A percentile compares a stretch with the other conserved stretches of the same genome.
phyloP scores from a whole-genome alignment of 1,140 invertebrate genomes.

The Hylaeus anthracinus region DNA sequence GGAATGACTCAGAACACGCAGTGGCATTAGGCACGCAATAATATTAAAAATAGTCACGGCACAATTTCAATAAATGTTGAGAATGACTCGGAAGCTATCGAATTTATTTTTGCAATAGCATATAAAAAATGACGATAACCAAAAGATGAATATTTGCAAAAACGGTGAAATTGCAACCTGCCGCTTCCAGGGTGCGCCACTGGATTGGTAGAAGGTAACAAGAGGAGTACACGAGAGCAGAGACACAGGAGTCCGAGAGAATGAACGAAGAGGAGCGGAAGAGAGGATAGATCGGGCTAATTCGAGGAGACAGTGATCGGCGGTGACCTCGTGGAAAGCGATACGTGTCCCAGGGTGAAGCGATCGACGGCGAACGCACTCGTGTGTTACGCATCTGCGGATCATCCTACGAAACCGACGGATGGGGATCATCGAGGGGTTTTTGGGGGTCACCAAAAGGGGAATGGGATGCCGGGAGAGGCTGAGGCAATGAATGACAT shows the following conservation, averaged over 20 bases:
- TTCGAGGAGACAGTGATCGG: constrained; percentile 74
- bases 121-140: too few relatives aligned
- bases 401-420: constrained; percentile 69
- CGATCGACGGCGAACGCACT: constrained; percentile 51
- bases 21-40: too few relatives aligned
- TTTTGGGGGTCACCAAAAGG: constrained; percentile 18
- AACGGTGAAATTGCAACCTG: too few relatives aligned
- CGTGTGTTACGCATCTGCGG: constrained; percentile 75
- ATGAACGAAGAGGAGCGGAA: constrained; percentile 31
- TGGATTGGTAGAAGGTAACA: constrained; percentile 45
- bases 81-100: too few relatives aligned
- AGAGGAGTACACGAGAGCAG: neutral
- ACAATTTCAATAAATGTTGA: too few relatives aligned
- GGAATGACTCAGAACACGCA: too few relatives aligned
- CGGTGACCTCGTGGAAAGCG: constrained; percentile 71
- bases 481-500: constrained; percentile 74
- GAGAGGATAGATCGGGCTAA: constrained; percentile 55
- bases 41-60: too few relatives aligned
- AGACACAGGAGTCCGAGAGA: constrained; percentile 13
- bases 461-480: constrained; percentile 29
- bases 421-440: constrained; percentile 63
- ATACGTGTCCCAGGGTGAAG: constrained; percentile 45
- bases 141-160: too few relatives aligned
- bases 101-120: too few relatives aligned
- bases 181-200: too few relatives aligned